Evolutionary conservation across 2,113 vertebrate species (phyloP), one percentile per base, ranked within the genome.

Genomic region (Phyllostomus hastatus): DNA sequence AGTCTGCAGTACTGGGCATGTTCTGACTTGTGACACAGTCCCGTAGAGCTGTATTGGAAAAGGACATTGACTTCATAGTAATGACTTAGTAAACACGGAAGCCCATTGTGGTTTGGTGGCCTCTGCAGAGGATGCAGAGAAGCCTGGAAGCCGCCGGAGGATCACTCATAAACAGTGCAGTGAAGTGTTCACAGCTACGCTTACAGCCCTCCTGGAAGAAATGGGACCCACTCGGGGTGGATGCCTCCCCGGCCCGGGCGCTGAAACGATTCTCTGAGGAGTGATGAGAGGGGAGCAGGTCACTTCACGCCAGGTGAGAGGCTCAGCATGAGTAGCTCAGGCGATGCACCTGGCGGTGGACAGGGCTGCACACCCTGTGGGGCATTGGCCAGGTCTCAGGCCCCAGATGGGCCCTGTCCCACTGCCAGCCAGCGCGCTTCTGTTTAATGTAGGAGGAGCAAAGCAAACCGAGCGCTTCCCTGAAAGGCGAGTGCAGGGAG

Each of bases 101-200:
- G 38, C 15, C 20, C 1, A 10, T 11, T 7, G 24, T 26, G 48
- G 54, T n/a, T 41, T 75, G 7, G 1, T 5, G 35, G 35, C 38
- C 7, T 72, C 75, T 38, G 7, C 22, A 9, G 50, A 16, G 73
- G 73, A 19, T 7, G 41, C 22, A 61, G 33, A 48, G 17, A 35
- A 87, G 5, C 15, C 38, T 3, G 7, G 8, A 11, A 12, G 67
- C 8, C 6, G 10, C 48, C 0, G 0, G 20, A 12, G 16, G 35
- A 16, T 24, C 26, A 0, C 2, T 8, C 10, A 19, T 6, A 0
- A 4, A 7, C 1, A 16, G 41, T 1, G 28, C 41, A 1, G 12
- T 0, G 9, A 31, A 1, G 2, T 2, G 4, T 7, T 72, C 35
- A 17, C 28, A 26, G 50, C 50, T 6, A 22, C 66, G 28, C 80